Evolutionary conservation across 2,113 vertebrate species (phyloP).

Genomic region (Myocastor coypus): DNA sequence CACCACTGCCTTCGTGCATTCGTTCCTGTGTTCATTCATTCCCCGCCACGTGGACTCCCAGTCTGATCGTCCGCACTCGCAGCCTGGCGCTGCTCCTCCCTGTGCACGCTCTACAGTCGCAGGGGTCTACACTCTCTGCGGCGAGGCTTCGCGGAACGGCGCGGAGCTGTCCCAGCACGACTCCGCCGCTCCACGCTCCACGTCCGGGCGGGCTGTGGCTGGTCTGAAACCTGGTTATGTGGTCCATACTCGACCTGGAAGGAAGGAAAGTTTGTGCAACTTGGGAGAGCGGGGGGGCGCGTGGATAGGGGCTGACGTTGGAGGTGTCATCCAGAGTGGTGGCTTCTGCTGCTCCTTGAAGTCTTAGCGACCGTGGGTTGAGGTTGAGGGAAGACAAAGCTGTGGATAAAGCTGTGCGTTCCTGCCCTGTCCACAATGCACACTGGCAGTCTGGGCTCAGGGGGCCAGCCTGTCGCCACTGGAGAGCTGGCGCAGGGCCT

Average conservation of each 20-base stretch:
- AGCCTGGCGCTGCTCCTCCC: background rate
- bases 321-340: background rate
- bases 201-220: slow-evolving; percentile 57
- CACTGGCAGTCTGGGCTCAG: background rate
- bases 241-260: background rate
- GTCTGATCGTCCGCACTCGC: background rate
- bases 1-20: background rate
- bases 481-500: background rate
- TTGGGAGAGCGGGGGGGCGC: background rate
- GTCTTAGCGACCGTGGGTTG: background rate
- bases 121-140: background rate
- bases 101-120: background rate
- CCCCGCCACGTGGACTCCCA: background rate
- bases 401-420: background rate
- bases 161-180: slow-evolving; percentile 72
- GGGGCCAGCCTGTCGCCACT: background rate
- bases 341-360: background rate
- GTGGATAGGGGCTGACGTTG: background rate
- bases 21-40: slow-evolving; percentile 3
- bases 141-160: slow-evolving; percentile 36
- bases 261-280: slow-evolving; percentile 23
- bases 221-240: background rate
- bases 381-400: background rate
- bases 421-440: background rate
- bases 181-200: slow-evolving; percentile 48